phyloP scores from a whole-genome alignment of 2,888 invertebrate genomes.

The Cheilosia vulpina region DNA sequence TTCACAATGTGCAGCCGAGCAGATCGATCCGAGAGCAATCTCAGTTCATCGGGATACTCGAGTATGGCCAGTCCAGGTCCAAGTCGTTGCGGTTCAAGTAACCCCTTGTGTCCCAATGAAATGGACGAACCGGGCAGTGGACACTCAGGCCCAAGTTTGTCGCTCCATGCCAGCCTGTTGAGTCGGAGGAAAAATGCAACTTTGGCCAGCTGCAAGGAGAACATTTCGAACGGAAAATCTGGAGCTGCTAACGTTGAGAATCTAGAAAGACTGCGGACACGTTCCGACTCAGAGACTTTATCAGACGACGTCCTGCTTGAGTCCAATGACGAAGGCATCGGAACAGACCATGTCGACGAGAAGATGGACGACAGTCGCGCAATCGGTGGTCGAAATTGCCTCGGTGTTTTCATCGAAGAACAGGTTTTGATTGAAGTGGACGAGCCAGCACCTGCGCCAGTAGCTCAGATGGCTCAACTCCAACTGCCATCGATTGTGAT shows the following conservation, averaged over 20 bases:
- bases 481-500: constrained; percentile 87
- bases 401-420: constrained; percentile 76
- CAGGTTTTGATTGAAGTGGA: constrained; percentile 78
- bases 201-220: constrained; percentile 85
- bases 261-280: constrained; percentile 83
- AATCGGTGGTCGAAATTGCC: constrained; percentile 70
- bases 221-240: constrained; percentile 83
- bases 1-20: constrained; percentile 89
- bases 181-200: constrained; percentile 86
- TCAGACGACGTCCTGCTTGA: constrained; percentile 89
- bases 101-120: constrained; percentile 90
- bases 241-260: constrained; percentile 75
- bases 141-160: constrained; percentile 77
- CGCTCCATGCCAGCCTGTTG: constrained; percentile 82
- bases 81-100: constrained; percentile 91
- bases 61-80: constrained; percentile 94
- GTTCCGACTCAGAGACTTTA: constrained; percentile 90
- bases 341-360: constrained; percentile 88
- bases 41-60: constrained; percentile 93
- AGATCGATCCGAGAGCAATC: constrained; percentile 92
- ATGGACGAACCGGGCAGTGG: constrained; percentile 89
- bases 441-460: constrained; percentile 73
- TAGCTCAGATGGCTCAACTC: constrained; percentile 83
- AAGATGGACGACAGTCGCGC: constrained; percentile 85
- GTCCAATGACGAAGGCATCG: constrained; percentile 91